Evolutionary conservation across 2,888 invertebrate genomes (phyloP).

Genomic region (Apantesis nais): DNA sequence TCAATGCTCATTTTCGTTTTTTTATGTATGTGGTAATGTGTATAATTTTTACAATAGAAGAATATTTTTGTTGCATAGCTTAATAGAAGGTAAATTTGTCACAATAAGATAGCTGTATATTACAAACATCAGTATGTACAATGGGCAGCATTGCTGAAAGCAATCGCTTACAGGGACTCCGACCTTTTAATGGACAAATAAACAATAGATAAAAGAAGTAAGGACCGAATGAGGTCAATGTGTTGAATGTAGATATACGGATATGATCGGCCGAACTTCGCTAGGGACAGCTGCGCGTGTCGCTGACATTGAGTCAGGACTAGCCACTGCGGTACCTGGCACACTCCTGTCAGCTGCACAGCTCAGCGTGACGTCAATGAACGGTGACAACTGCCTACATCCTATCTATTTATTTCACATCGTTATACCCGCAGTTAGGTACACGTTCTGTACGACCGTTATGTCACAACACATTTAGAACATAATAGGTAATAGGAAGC

Average conservation of each 20-base stretch:
- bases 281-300: not conserved
- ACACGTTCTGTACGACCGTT: not conserved
- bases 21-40: not conserved
- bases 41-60: not conserved
- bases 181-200: no score
- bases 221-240: not conserved
- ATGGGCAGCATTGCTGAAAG: no score
- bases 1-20: not conserved
- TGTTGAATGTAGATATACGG: not conserved
- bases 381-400: not conserved
- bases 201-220: no score
- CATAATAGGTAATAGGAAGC: not conserved
- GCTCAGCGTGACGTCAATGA: not conserved
- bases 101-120: no score
- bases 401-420: not conserved
- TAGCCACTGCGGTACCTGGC: not conserved
- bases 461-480: not conserved
- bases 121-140: no score
- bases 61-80: no score
- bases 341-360: not conserved
- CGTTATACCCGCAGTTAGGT: not conserved
- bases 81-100: no score
- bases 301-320: not conserved
- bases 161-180: no score
- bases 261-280: not conserved